A percentile compares a stretch with the other conserved stretches of the same genome.
phyloP scores from a whole-genome alignment of 2,113 vertebrate species.

The Ammodytes dubius region DNA sequence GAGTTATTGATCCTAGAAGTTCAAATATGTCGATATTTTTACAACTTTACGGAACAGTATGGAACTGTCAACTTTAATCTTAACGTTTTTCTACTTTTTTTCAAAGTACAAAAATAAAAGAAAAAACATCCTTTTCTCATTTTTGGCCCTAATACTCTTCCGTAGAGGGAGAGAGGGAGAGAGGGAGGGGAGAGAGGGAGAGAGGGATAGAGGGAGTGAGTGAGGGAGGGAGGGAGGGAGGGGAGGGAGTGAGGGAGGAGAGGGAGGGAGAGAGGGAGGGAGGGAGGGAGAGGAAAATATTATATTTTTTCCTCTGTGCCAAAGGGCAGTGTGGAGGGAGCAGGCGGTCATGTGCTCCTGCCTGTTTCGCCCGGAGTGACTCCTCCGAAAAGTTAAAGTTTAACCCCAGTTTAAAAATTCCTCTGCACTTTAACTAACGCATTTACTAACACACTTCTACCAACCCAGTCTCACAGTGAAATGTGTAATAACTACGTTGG shows the following conservation, averaged over 20 bases:
- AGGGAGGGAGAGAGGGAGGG: background rate
- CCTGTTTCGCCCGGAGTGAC: slow-evolving; percentile 53
- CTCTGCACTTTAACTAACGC: slow-evolving; percentile 69
- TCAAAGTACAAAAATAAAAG: no score
- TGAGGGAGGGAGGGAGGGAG: slow-evolving; percentile 7
- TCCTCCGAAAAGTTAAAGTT: slow-evolving; percentile 77
- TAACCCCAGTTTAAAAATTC: slow-evolving; percentile 78
- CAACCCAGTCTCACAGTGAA: background rate
- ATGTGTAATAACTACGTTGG: no score
- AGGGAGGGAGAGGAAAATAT: background rate
- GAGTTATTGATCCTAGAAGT: no score
- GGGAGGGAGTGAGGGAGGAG: background rate
- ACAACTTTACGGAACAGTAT: no score
- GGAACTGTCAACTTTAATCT: no score
- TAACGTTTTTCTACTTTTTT: no score
- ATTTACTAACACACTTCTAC: slow-evolving; percentile 23
- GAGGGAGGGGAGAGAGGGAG: no score
- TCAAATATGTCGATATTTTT: no score
- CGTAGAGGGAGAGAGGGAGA: no score
- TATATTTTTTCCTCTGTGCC: slow-evolving; percentile 62
- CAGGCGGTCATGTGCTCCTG: slow-evolving; percentile 70
- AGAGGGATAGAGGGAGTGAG: background rate
- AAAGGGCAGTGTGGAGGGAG: slow-evolving; percentile 80
- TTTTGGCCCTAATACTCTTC: no score
- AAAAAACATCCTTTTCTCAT: no score